These are phyloP conservation scores for Ichneumoninae sp. DNA, from an alignment of 2,888 invertebrate species.

Conservation along the genomic window DNA sequence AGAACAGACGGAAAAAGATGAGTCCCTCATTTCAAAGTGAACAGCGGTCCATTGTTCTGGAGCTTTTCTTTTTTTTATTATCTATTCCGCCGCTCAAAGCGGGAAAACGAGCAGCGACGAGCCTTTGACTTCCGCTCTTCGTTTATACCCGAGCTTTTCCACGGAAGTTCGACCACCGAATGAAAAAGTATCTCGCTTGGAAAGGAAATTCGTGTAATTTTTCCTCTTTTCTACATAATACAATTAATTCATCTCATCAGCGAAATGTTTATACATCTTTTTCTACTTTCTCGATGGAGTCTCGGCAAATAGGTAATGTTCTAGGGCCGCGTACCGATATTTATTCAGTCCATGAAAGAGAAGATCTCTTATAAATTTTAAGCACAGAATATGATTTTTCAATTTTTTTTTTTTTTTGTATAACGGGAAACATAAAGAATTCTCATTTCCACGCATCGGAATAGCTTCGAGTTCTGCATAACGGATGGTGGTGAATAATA, in stretches of 20 bases:
- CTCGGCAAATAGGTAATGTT: neutral
- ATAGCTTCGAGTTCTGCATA: neutral
- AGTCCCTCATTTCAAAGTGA: constrained; percentile 32
- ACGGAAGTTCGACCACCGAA: neutral
- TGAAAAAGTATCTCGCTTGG: constrained; percentile 4
- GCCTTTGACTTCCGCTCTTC: constrained; percentile 25
- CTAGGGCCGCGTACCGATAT: neutral
- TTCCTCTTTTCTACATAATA: neutral
- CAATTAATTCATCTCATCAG: neutral
- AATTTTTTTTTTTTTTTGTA: neutral
- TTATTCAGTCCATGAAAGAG: neutral
- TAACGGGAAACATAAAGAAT: neutral
- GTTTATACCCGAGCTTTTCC: constrained; percentile 9
- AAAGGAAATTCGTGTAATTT: neutral
- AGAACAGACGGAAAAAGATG: constrained; percentile 20
- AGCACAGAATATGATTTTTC: neutral
- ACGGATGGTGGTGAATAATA: neutral
- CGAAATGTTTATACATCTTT: neutral
- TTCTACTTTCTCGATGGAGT: neutral
- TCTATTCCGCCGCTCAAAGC: constrained; percentile 7
- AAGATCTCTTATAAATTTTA: neutral
- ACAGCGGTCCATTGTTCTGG: constrained; percentile 16
- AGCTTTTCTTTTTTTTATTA: constrained; percentile 16
- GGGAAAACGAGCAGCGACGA: constrained; percentile 8
- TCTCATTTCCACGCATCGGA: neutral